phyloP scores from a whole-genome alignment of 2,888 invertebrate genomes.

The Meandrusa payeni region DNA sequence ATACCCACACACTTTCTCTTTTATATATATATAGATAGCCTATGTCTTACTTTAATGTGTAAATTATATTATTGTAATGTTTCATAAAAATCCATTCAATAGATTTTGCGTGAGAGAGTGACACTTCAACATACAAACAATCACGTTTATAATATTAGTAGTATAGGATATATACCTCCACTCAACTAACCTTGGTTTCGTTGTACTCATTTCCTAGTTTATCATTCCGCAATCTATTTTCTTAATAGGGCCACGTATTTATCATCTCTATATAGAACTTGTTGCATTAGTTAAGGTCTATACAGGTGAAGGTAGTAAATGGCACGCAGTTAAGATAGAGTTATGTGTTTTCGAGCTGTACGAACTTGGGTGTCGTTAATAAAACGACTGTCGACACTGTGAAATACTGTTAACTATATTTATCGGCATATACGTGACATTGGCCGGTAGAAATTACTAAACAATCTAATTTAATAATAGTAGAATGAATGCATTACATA shows the following conservation, averaged over 20 bases:
- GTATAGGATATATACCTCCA: too few relatives aligned
- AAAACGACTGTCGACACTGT: conserved; percentile 3
- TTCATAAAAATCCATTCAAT: too few relatives aligned
- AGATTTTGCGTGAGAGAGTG: too few relatives aligned
- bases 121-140: too few relatives aligned
- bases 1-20: too few relatives aligned
- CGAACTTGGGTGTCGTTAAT: conserved; percentile 2
- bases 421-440: conserved; percentile 1
- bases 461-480: neutral
- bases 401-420: conserved; percentile 1
- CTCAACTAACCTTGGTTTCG: conserved; percentile 58
- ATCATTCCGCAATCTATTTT: conserved; percentile 54
- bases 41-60: too few relatives aligned
- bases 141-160: too few relatives aligned
- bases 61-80: too few relatives aligned
- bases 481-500: neutral
- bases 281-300: conserved; percentile 1
- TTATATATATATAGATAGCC: too few relatives aligned
- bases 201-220: conserved; percentile 56
- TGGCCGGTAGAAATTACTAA: neutral
- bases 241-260: conserved; percentile 27
- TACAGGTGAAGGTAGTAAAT: neutral
- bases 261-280: neutral
- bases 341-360: conserved; percentile 6
- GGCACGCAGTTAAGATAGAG: neutral